Conservation (phyloP, 2,888 invertebrate species). For the Gymnocheta viridis region DNA sequence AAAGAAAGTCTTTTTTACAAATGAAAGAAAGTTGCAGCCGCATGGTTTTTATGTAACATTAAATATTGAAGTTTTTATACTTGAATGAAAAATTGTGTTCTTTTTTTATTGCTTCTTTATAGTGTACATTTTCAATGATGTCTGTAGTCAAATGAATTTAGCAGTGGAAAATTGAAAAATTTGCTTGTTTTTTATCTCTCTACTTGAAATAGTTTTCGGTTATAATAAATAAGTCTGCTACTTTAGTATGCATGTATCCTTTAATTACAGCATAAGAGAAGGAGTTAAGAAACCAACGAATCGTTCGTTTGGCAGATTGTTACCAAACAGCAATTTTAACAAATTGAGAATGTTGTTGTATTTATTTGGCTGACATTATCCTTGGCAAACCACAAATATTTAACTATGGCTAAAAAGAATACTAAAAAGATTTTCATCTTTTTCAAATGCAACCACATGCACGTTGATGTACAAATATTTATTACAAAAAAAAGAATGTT, state of each 20-base stretch:
- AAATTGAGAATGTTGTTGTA: slow-evolving; percentile 40
- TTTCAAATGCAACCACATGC: slow-evolving; percentile 52
- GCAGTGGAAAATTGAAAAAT: slow-evolving; percentile 8
- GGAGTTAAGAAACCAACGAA: slow-evolving; percentile 13
- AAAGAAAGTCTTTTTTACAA: slow-evolving; percentile 8
- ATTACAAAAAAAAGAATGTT: background rate
- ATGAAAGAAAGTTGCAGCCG: slow-evolving; percentile 9
- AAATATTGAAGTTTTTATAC: slow-evolving; percentile 34
- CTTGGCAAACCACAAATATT: slow-evolving; percentile 71
- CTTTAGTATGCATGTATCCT: slow-evolving; percentile 43
- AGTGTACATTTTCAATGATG: background rate
- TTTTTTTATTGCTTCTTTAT: slow-evolving; percentile 18
- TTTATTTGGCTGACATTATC: slow-evolving; percentile 64
- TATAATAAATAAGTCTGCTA: slow-evolving; percentile 54
- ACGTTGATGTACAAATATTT: slow-evolving; percentile 34
- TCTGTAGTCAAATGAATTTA: slow-evolving; percentile 30
- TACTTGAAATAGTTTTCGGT: background rate
- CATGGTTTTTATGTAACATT: background rate
- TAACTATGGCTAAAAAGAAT: slow-evolving; percentile 47
- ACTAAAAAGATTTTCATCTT: slow-evolving; percentile 65
- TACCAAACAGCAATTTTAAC: background rate
- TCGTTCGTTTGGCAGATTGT: slow-evolving; percentile 12
- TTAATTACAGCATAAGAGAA: slow-evolving; percentile 24
- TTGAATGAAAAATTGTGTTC: slow-evolving; percentile 39
- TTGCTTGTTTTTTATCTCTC: background rate